Evolutionary conservation across 2,888 invertebrate species (phyloP).

Genomic region (Dione vanillae): DNA sequence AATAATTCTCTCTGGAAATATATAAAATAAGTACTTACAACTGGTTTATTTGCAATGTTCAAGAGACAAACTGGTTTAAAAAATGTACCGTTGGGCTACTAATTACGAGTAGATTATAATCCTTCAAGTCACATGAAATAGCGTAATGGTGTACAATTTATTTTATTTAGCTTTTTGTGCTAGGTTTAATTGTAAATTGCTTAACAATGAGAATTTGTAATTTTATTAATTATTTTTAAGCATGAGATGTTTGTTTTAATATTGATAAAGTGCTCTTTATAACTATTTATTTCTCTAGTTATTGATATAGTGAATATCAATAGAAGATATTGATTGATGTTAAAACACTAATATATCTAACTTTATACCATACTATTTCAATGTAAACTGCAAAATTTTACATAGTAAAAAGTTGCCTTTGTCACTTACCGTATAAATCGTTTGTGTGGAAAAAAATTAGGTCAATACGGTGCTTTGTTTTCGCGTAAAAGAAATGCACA

Average conservation of each 20-base stretch:
- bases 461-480: conserved; percentile 16
- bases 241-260: too few relatives aligned
- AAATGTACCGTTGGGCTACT: conserved; percentile 18
- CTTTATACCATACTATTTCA: background rate
- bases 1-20: conserved; percentile 17
- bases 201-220: background rate
- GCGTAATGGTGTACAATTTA: background rate
- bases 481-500: background rate
- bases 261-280: too few relatives aligned
- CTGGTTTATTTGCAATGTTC: conserved; percentile 11
- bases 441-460: background rate
- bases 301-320: too few relatives aligned
- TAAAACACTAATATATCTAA: too few relatives aligned
- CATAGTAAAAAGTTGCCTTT: background rate
- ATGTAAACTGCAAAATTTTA: background rate
- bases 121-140: conserved; percentile 2
- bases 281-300: too few relatives aligned
- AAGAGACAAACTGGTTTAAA: conserved; percentile 17
- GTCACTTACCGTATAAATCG: conserved; percentile 6
- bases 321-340: too few relatives aligned
- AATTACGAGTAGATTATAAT: conserved; percentile 12
- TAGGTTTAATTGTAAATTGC: background rate
- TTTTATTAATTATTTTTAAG: too few relatives aligned
- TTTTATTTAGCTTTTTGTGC: background rate
- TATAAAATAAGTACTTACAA: conserved; percentile 12